These are phyloP conservation scores for Pseudocheirus occidentalis DNA, from an alignment of 2,797 vertebrate species.

Conservation along the genomic window DNA sequence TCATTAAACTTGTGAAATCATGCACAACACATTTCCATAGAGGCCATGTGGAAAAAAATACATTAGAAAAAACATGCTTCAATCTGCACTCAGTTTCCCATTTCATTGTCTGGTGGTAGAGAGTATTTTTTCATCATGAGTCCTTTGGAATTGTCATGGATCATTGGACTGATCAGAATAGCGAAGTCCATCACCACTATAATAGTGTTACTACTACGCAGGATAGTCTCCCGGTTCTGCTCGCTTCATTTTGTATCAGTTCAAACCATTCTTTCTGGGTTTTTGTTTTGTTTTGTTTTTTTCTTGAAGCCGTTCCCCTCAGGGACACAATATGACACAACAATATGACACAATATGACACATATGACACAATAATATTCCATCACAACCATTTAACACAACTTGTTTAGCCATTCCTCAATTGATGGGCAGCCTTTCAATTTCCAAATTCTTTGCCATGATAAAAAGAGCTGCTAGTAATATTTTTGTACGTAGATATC, in stretches of 20 bases:
- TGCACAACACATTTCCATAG: background rate
- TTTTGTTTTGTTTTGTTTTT: background rate
- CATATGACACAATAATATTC: background rate
- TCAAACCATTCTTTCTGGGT: background rate
- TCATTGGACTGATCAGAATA: background rate
- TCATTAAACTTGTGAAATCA: background rate
- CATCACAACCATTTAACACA: background rate
- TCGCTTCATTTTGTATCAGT: background rate
- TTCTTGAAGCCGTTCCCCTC: background rate
- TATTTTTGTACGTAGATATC: background rate
- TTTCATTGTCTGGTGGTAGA: background rate
- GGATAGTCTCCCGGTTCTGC: background rate
- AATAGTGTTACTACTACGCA: fast-evolving
- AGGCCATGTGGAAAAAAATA: background rate
- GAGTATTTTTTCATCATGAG: background rate
- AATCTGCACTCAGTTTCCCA: background rate
- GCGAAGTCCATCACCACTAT: too few relatives aligned
- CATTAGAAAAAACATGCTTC: background rate
- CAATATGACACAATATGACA: too few relatives aligned
- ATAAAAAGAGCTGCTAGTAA: background rate
- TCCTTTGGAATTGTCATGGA: background rate
- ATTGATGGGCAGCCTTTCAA: background rate
- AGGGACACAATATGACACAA: background rate
- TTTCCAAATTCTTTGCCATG: background rate
- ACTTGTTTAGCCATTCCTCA: background rate